Conservation (phyloP, 2,113 vertebrate genomes). For the Isurus oxyrinchus region DNA sequence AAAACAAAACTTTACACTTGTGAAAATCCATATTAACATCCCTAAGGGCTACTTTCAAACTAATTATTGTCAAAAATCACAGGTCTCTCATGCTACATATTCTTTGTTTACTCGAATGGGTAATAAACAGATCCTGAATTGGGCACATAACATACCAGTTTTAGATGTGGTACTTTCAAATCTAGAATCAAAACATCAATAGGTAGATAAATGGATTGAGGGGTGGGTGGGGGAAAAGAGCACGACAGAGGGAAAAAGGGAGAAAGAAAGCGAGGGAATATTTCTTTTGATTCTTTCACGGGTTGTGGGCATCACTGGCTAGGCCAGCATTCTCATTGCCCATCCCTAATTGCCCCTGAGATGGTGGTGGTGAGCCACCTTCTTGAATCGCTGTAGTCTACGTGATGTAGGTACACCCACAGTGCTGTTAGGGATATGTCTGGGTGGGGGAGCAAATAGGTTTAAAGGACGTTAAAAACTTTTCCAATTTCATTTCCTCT, state of each 20-base stretch:
- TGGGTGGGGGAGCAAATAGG: not conserved
- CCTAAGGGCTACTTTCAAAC: not conserved
- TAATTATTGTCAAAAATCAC: not conserved
- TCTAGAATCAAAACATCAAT: not conserved
- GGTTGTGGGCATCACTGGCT: too few relatives aligned
- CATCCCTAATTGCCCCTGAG: too few relatives aligned
- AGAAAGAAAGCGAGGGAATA: not conserved
- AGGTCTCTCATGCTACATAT: not conserved
- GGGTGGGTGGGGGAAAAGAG: not conserved
- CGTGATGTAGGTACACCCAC: too few relatives aligned
- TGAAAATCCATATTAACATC: not conserved
- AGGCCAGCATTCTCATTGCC: too few relatives aligned
- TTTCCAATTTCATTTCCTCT: not conserved
- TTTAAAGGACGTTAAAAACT: not conserved
- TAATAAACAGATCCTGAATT: not conserved
- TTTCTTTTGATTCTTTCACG: too few relatives aligned
- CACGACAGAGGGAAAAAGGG: not conserved
- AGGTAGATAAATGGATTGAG: not conserved
- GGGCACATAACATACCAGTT: not conserved
- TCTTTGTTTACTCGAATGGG: not conserved
- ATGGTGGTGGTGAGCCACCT: too few relatives aligned
- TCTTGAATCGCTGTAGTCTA: too few relatives aligned
- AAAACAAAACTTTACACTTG: not conserved
- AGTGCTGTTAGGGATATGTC: not conserved
- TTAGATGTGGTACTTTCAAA: not conserved